These are phyloP conservation scores for Halotydeus destructor DNA, from an alignment of 1,140 invertebrate species.

Conservation along the genomic window DNA sequence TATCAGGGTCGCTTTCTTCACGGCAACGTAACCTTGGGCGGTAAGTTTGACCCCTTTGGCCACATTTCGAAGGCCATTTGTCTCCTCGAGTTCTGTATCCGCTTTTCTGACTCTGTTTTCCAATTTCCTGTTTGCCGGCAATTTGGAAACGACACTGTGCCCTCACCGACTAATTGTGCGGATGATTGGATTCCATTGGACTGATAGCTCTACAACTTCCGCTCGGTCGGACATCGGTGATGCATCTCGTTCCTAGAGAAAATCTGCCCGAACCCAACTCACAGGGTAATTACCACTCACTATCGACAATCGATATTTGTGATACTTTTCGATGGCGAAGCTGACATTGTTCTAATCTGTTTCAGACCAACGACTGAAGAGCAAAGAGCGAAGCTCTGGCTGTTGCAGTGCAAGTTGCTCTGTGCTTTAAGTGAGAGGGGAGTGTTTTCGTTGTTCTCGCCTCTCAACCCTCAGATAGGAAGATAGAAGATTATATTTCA, in stretches of 20 bases:
- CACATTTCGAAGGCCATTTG: no score
- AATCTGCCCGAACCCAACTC: conserved; percentile 97
- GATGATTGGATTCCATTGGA: conserved; percentile 8
- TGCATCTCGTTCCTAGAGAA: conserved; percentile 97
- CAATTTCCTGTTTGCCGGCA: no score
- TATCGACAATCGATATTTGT: not conserved
- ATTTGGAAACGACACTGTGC: no score
- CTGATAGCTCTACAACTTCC: conserved; percentile 67
- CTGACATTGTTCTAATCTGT: conserved; percentile 18
- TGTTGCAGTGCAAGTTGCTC: conserved; percentile 74
- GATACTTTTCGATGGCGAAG: not conserved
- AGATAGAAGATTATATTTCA: no score
- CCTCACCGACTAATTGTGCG: not conserved
- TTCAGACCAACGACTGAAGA: conserved; percentile 81
- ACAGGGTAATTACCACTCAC: conserved; percentile 50
- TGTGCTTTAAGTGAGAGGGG: conserved; percentile 80
- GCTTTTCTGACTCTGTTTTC: no score
- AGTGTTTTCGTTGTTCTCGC: no score
- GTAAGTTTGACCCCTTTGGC: no score
- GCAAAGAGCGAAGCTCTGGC: conserved; percentile 73
- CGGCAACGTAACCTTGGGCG: conserved; percentile 90
- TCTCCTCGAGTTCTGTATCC: no score
- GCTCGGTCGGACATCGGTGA: conserved; percentile 89
- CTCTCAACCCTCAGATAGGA: no score
- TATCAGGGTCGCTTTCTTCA: conserved; percentile 98